Evolutionary conservation across 2,797 vertebrate genomes (phyloP).

Genomic region (Diplodus puntazzo): DNA sequence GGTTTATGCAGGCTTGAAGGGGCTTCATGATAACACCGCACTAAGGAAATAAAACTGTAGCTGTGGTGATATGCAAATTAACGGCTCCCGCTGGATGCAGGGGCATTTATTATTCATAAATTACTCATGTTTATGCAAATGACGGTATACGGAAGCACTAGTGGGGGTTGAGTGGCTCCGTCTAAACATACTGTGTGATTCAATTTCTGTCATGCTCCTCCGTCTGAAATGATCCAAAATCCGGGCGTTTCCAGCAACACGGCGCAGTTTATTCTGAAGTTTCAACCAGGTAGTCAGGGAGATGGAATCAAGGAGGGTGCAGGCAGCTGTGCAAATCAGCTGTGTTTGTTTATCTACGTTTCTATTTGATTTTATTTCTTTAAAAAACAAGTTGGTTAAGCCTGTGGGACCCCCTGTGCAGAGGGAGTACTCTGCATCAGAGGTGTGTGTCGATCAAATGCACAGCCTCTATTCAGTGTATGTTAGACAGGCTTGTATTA

Average conservation of each 20-base stretch:
- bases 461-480: too few relatives aligned
- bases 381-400: background rate
- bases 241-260: slow-evolving; percentile 39
- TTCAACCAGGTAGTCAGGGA: slow-evolving; percentile 6
- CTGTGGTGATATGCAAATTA: slow-evolving; percentile 96
- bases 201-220: slow-evolving; percentile 48
- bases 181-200: slow-evolving; percentile 74
- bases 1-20: slow-evolving; percentile 89
- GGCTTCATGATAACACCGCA: slow-evolving; percentile 86
- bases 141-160: slow-evolving; percentile 74
- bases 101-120: slow-evolving; percentile 98
- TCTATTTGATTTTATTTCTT: background rate
- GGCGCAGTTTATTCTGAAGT: slow-evolving; percentile 17
- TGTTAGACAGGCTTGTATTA: too few relatives aligned
- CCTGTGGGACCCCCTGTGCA: background rate
- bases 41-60: slow-evolving; percentile 91
- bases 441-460: background rate
- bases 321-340: background rate
- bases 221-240: slow-evolving; percentile 23
- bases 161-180: slow-evolving; percentile 78
- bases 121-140: slow-evolving; percentile 98
- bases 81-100: slow-evolving; percentile 91
- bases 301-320: background rate
- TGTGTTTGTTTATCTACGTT: background rate
- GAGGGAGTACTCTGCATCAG: background rate